Conservation (phyloP, 2,888 invertebrate species). For the Tenthredo scrophulariae region DNA sequence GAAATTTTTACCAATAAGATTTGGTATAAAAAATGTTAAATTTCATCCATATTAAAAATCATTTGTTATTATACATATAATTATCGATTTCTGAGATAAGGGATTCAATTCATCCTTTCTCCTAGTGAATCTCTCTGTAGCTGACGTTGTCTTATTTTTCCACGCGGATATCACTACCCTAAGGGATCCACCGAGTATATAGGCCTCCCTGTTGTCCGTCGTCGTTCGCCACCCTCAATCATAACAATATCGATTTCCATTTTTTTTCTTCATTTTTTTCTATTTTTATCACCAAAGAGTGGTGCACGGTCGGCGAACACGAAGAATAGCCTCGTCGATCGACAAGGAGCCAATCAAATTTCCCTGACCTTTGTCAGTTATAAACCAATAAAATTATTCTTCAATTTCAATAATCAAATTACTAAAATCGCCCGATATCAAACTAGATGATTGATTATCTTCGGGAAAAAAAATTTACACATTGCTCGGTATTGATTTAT, state of each 20-base stretch:
- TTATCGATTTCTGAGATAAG: neutral
- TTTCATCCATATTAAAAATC: neutral
- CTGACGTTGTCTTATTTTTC: slow-evolving; percentile 45
- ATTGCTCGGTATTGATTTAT: neutral
- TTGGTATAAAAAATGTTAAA: neutral
- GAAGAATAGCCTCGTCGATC: slow-evolving; percentile 26
- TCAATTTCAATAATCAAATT: slow-evolving; percentile 15
- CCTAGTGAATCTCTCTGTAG: slow-evolving; percentile 13
- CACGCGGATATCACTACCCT: slow-evolving; percentile 31
- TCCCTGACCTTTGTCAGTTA: slow-evolving; percentile 32
- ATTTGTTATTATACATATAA: neutral
- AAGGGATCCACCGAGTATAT: slow-evolving; percentile 22
- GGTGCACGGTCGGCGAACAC: slow-evolving; percentile 42
- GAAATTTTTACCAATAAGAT: neutral
- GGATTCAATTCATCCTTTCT: neutral
- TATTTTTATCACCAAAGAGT: slow-evolving; percentile 30
- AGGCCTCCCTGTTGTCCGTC: neutral
- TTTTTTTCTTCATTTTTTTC: neutral
- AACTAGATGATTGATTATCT: neutral
- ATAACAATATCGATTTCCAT: slow-evolving; percentile 52
- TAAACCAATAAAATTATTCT: neutral
- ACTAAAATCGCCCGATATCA: neutral
- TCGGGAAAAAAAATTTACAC: neutral
- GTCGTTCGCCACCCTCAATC: slow-evolving; percentile 47
- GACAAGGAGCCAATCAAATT: slow-evolving; percentile 24